Conservation (phyloP, 2,888 invertebrate genomes). For the Chymomyza fuscimana region DNA sequence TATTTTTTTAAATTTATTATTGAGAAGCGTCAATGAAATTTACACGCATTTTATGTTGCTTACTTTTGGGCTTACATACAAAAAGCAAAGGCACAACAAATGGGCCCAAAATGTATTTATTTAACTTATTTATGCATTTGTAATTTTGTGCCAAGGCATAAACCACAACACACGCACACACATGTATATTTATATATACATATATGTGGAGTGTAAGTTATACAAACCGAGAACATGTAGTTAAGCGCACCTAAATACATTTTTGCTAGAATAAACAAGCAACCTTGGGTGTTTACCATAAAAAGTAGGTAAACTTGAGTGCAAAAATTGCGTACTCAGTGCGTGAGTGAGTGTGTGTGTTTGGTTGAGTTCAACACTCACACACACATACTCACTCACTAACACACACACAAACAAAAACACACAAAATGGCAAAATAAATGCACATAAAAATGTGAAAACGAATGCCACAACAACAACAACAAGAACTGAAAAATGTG, state of each 20-base stretch:
- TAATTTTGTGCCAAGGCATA: constrained; percentile 26
- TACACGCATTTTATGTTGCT: background rate
- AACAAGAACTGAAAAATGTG: constrained; percentile 11
- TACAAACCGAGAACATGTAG: constrained; percentile 46
- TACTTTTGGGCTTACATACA: background rate
- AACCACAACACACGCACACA: constrained; percentile 22
- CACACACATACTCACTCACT: constrained; percentile 7
- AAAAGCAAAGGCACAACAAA: constrained; percentile 1
- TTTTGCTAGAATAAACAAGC: constrained; percentile 75
- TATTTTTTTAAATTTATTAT: background rate
- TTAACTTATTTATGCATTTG: constrained; percentile 45
- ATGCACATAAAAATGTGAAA: constrained; percentile 71
- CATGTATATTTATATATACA: background rate
- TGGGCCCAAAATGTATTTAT: constrained; percentile 46
- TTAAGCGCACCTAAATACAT: constrained; percentile 74
- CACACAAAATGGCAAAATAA: constrained; percentile 58
- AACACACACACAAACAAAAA: constrained; percentile 16
- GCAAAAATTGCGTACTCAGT: constrained; percentile 67
- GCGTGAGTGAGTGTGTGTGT: constrained; percentile 33
- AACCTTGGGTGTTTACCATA: constrained; percentile 75
- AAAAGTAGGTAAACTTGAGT: constrained; percentile 75
- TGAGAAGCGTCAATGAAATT: constrained; percentile 10
- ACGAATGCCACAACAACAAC: constrained; percentile 33
- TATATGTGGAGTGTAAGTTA: constrained; percentile 9
- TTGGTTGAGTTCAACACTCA: constrained; percentile 40